Conservation (phyloP, 2,113 vertebrate species). For the Hippocampus guttulatus region DNA sequence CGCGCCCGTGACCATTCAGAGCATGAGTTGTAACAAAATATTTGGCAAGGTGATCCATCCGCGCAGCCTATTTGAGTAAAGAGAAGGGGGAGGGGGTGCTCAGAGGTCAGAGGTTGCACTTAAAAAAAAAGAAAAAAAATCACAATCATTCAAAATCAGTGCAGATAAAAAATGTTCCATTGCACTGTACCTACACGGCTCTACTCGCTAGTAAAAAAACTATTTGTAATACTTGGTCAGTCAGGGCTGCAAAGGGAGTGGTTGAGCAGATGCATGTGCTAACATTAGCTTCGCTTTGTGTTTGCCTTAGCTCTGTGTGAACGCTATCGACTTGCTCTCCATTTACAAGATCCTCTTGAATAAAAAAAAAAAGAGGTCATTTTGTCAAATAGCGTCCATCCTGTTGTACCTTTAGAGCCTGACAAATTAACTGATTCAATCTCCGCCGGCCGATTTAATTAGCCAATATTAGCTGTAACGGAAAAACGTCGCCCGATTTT, state of each 20-base stretch:
- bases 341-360: too few species aligned
- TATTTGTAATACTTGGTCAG: background rate
- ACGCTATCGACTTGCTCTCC: background rate
- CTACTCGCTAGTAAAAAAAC: background rate
- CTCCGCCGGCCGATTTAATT: too few species aligned
- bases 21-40: slow-evolving; percentile 21
- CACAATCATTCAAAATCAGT: slow-evolving; percentile 3
- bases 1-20: background rate
- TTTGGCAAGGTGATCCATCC: slow-evolving; percentile 38
- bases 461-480: too few species aligned
- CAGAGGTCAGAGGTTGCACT: background rate
- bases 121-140: background rate
- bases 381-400: too few species aligned
- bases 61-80: slow-evolving; percentile 4
- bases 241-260: background rate
- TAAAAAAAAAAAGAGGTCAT: too few species aligned
- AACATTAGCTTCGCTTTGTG: background rate
- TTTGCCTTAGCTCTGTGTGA: background rate
- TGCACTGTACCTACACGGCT: background rate
- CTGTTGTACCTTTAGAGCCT: too few species aligned
- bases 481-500: too few species aligned
- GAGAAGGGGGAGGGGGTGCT: background rate
- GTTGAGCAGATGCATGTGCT: background rate
- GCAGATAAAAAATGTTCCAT: background rate
- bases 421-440: too few species aligned